A percentile compares a stretch with the other conserved stretches of the same genome.
Conservation (phyloP, 2,797 vertebrate genomes). For the Corythornis leucogaster region DNA sequence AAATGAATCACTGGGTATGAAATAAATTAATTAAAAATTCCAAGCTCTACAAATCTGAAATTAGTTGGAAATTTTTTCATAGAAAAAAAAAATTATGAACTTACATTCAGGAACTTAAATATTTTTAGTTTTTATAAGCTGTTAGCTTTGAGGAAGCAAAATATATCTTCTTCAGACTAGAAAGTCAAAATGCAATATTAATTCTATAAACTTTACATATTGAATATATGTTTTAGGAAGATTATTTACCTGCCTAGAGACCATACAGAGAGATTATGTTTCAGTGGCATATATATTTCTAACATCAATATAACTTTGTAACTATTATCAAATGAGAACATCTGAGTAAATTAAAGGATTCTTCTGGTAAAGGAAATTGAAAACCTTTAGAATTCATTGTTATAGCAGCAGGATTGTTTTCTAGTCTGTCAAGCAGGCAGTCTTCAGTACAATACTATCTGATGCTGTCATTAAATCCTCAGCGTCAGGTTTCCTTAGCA, state of each 20-base stretch:
- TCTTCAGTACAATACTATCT: conserved; percentile 15
- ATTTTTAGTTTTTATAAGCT: not conserved
- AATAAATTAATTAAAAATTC: not conserved
- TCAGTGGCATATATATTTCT: not conserved
- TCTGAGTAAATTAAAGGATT: not conserved
- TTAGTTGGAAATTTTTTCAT: not conserved
- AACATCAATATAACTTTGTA: not conserved
- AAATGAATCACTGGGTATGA: not conserved
- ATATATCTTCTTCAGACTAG: not conserved
- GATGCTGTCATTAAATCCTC: conserved; percentile 67
- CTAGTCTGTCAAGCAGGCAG: conserved; percentile 22
- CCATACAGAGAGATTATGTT: conserved; percentile 11
- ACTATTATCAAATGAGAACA: not conserved
- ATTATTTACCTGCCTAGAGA: not conserved
- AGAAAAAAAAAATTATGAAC: no score
- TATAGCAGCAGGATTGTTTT: not conserved
- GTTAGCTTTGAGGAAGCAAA: not conserved
- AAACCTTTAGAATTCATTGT: conserved; percentile 30
- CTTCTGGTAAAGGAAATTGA: not conserved
- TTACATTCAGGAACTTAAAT: not conserved
- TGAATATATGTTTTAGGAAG: not conserved
- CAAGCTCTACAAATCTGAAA: not conserved
- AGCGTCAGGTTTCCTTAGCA: conserved; percentile 76
- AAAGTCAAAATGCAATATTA: not conserved
- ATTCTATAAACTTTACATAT: not conserved